Percentiles rank a stretch among this genome's conserved stretches.
phyloP scores from a whole-genome alignment of 2,888 invertebrate species.

The Physocephala rufipes region DNA sequence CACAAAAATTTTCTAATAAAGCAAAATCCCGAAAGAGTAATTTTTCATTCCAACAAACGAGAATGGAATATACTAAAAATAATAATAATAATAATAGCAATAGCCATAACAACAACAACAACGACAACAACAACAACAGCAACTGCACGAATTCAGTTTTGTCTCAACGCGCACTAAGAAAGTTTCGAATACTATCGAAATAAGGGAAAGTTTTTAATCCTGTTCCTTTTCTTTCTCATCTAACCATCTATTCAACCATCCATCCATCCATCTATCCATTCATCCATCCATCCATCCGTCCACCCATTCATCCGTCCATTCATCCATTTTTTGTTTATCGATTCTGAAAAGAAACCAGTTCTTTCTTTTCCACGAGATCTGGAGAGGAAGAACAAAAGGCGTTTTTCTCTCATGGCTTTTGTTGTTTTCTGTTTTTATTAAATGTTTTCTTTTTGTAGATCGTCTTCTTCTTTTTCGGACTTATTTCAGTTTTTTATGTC shows the following conservation, averaged over 20 bases:
- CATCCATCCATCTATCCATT: neutral
- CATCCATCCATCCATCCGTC: neutral
- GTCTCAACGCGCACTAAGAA: neutral
- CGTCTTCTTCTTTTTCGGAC: neutral
- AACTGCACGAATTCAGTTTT: neutral
- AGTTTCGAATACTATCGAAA: neutral
- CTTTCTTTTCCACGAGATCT: no score
- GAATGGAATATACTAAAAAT: conserved; percentile 47
- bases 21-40: conserved; percentile 64
- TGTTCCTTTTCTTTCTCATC: neutral
- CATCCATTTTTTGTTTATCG: neutral
- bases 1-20: conserved; percentile 58
- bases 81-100: conserved; percentile 13
- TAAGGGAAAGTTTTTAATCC: conserved; percentile 22
- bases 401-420: no score
- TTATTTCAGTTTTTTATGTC: conserved; percentile 8
- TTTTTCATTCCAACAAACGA: conserved; percentile 60
- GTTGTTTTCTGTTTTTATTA: no score
- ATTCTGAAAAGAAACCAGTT: conserved; percentile 25
- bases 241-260: neutral
- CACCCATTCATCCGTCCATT: neutral
- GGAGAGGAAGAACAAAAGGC: no score
- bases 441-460: conserved; percentile 18
- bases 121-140: neutral
- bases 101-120: neutral